phyloP scores from a whole-genome alignment of 1,140 invertebrate species.

The Diorhabda carinulata region DNA sequence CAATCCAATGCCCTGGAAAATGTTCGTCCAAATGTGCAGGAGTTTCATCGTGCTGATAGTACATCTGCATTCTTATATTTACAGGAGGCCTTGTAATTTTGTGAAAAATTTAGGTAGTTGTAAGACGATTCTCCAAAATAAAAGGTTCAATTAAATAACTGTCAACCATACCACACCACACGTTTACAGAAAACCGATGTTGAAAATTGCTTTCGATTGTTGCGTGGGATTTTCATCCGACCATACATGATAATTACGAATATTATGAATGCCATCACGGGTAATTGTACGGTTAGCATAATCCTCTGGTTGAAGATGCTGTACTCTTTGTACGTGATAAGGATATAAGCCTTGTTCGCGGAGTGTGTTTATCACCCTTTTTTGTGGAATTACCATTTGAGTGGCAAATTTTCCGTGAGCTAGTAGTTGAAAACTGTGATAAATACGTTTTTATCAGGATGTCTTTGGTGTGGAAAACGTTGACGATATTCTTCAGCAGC shows the following conservation, averaged over 20 bases:
- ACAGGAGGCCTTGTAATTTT: background rate
- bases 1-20: background rate
- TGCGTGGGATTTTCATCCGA: background rate
- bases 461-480: too few species aligned
- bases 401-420: too few species aligned
- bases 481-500: too few species aligned
- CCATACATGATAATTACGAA: background rate
- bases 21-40: background rate
- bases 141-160: background rate
- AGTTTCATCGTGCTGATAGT: background rate
- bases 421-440: too few species aligned
- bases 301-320: constrained; percentile 6
- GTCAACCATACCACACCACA: background rate
- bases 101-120: background rate
- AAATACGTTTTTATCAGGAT: too few species aligned
- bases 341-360: constrained; percentile 13
- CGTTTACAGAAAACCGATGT: background rate
- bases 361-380: constrained; percentile 7
- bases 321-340: constrained; percentile 5
- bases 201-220: background rate
- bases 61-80: background rate
- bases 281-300: constrained; percentile 6
- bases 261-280: background rate
- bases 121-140: background rate
- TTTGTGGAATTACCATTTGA: constrained; percentile 9